Base-by-base conservation (phyloP, 2,113 vertebrate species). In the Bujurquina vittata region DNA sequence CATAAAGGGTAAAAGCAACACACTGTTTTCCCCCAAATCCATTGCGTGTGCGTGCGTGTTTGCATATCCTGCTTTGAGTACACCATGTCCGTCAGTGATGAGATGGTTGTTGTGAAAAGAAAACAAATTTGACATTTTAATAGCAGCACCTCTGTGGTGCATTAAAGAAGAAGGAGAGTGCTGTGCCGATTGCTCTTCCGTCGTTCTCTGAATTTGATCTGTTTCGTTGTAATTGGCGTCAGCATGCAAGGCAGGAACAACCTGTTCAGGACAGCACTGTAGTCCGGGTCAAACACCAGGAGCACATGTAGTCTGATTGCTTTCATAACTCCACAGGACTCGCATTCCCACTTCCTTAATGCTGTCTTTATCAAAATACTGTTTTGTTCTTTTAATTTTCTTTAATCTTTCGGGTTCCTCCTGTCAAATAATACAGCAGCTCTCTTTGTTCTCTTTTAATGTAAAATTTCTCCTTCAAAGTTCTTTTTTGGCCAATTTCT, bases 251-350 rank as follows among this genome's bases (percentile, higher is more conserved):
- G 12, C 75, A 58, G 81, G 87, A 86, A 90, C 82, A 87, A 76
- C 63, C 84, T 55, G 18, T 81, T 81, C 55, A 77, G 63, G 80
- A 6, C 67, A 65, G 84, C 23, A 12, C 3, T 35, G 8, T 29
- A 7, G 76, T 74, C 56, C 7, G 7, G 23, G 63, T 46, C 67
- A 14, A 81, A 59, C 7, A 35, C 75, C 20, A 14, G 33, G 63
- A 84, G 43, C 84, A 79, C 1, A 26, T 87, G 88, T 52, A 65
- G 79, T 20, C 62, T 74, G 55, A 56, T 65, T 86, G 89, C 80
- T 80, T 89, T 89, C 56, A 11, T 90, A 84, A 89, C 15, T 8
- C 62, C 35, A 31, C 37, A n/a, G 78, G 20, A 11, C 18, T 10
- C 57, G 26, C 55, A 87, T 61, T 72, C 22, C 62, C 12, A 37